Evolutionary conservation across 2,113 vertebrate species (phyloP), one percentile per base, ranked within the genome.

Genomic region (Pantherophis guttatus): DNA sequence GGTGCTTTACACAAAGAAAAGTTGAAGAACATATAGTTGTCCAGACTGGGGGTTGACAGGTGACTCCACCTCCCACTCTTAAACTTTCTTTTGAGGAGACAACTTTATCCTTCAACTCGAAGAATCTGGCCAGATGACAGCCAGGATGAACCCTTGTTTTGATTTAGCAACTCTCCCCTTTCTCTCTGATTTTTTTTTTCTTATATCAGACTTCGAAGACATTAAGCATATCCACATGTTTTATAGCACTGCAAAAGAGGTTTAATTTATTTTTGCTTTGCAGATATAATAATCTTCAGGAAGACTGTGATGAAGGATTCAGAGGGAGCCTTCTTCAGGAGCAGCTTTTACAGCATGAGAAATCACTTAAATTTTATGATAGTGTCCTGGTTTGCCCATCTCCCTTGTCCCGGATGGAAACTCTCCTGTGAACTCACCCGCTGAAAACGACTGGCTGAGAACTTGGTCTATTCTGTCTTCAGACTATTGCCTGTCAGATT

Each of bases 201-300:
- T 89, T 48, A 62, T 48, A 58, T 91, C 50, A 48, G 91, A 44
- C 21, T 55, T 39, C 1, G n/a, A 88, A 24, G 8, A 65, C n/a
- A 39, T 54, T 44, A 24, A 53, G 62, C 26, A 39, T 2, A 19
- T 8, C 85, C 17, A 0, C 44, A 50, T 39, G 57, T 91, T 88
- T 33, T 24, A 58, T n/a, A 48, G 23, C 7, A 19, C 13, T 3
- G 7, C 44, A 59, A 85, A 33, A 24, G 87, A 15, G 52, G 2
- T 26, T 86, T 57, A 1, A 58, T 95, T 95, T 94, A 0, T 52
- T 96, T 96, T 59, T 87, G 54, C 92, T 90, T 57, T 85, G 26
- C 92, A 99, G 99, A 93, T 99, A 98, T 95, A 95, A 94, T 93
- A 97, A 98, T 94, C 96, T 99, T 95, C 98, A 97, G 87, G 97